Base-by-base conservation (phyloP, 2,113 vertebrate species). In the Xiphophorus hellerii region DNA sequence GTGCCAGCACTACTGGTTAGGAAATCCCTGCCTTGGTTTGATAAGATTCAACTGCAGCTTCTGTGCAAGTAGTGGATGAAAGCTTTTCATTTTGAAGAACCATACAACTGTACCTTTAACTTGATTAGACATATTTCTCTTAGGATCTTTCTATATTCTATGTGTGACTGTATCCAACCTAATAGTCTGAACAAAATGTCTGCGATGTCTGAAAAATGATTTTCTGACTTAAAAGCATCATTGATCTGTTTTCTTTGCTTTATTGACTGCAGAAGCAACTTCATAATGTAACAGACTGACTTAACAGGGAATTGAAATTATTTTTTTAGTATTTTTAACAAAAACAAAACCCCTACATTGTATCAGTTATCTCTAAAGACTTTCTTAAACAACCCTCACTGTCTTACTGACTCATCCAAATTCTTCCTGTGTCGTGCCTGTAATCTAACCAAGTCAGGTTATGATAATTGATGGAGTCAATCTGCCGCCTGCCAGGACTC, bases 391-490 rank as follows among this genome's bases (percentile, higher is more conserved):
- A 9, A 25, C 9, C 51, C 22, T 58, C 2, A 58, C 22, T n/a
- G 22, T 22, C 22, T 58, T 1, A 58, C 25, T 58, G 20, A 10
- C 51, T 58, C 17, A 25, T 58, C 25, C 25, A 58, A 58, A 58
- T 58, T 25, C 51, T n/a, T n/a, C 9, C 51, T 58, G 51, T n/a
- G 51, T 10, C 62, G 44, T 48, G 44, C 62, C 39, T 48, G 73
- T 33, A 60, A 80, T 82, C 58, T 61, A 8, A 76, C 64, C 68
- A 73, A 48, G 83, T 86, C 69, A 78, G 65, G 27, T 42, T 73
- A 58, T 14, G 27, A 1, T 84, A 84, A 87, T 78, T 78, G 80
- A 83, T 88, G 70, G 68, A 77, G 42, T 79, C 65, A 64, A 54
- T 54, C 51, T 25, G 51, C 51, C 17, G 7, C 51, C 51, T 22